Evolutionary conservation across 2,888 invertebrate genomes (phyloP).

Genomic region (Gymnosoma rotundatum): DNA sequence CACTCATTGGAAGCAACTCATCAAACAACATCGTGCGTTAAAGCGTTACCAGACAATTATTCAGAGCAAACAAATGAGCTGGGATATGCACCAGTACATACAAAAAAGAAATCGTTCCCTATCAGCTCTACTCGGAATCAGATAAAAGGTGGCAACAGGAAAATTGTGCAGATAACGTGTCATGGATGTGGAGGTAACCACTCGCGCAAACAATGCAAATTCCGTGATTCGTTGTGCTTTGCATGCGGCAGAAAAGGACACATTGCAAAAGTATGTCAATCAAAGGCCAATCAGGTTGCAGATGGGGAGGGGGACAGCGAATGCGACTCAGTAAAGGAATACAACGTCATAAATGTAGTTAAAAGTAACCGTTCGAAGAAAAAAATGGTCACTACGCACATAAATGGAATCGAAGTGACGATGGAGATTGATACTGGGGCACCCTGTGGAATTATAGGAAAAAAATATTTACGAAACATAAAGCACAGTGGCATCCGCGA

Average conservation of each 20-base stretch:
- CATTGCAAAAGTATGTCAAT: no score
- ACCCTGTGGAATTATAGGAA: conserved; percentile 12
- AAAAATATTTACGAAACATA: background rate
- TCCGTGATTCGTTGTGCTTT: no score
- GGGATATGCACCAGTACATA: conserved; percentile 19
- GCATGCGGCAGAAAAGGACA: no score
- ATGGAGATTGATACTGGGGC: conserved; percentile 44
- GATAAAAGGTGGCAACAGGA: background rate
- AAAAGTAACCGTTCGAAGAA: background rate
- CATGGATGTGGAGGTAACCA: no score
- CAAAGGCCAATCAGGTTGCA: background rate
- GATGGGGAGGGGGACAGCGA: background rate
- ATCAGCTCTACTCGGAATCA: background rate
- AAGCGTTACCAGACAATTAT: background rate
- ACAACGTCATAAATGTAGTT: background rate
- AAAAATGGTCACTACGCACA: no score
- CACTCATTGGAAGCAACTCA: conserved; percentile 13
- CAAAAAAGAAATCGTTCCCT: background rate
- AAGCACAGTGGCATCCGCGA: conserved; percentile 19
- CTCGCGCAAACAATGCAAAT: no score
- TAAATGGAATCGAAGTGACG: conserved; percentile 14
- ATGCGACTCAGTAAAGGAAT: background rate
- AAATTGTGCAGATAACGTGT: no score
- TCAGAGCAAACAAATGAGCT: no score
- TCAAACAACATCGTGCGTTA: conserved; percentile 11